Conservation (phyloP, 2,888 invertebrate species). For the Acleris holmiana region DNA sequence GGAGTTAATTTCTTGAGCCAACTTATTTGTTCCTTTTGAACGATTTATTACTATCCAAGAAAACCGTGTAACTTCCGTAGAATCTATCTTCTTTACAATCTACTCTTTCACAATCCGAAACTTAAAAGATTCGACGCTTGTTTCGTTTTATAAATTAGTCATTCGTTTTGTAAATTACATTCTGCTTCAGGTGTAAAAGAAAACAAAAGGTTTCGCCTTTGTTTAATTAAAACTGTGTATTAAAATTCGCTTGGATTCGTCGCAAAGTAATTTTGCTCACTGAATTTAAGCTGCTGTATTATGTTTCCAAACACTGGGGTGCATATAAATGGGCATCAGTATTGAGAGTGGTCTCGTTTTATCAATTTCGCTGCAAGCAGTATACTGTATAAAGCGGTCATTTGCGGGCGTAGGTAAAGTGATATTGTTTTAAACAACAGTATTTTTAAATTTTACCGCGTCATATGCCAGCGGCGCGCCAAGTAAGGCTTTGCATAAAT, state of each 20-base stretch:
- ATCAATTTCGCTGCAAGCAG: constrained; percentile 20
- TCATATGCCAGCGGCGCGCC: constrained; percentile 37
- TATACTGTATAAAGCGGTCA: constrained; percentile 5
- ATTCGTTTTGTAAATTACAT: constrained; percentile 13
- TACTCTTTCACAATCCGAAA: constrained; percentile 64
- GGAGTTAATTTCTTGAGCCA: constrained; percentile 66
- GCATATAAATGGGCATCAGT: constrained; percentile 28
- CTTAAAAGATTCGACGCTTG: constrained; percentile 51
- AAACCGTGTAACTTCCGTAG: constrained; percentile 60
- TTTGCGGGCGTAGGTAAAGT: constrained; percentile 5
- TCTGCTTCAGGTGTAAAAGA: constrained; percentile 7
- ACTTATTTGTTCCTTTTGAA: constrained; percentile 73
- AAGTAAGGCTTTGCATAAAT: constrained; percentile 52
- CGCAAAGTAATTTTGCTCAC: constrained; percentile 19
- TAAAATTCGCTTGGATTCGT: constrained; percentile 13
- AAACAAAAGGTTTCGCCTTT: constrained; percentile 10
- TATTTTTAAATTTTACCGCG: constrained; percentile 31
- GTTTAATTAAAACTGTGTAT: constrained; percentile 6
- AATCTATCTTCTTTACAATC: constrained; percentile 66
- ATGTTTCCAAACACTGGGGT: constrained; percentile 29
- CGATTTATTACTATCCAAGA: constrained; percentile 68
- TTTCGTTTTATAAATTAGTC: constrained; percentile 24
- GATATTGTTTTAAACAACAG: constrained; percentile 21
- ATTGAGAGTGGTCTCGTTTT: constrained; percentile 15
- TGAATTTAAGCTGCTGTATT: constrained; percentile 29